Conservation (phyloP, 2,888 invertebrate genomes). For the Spilosoma lubricipeda region DNA sequence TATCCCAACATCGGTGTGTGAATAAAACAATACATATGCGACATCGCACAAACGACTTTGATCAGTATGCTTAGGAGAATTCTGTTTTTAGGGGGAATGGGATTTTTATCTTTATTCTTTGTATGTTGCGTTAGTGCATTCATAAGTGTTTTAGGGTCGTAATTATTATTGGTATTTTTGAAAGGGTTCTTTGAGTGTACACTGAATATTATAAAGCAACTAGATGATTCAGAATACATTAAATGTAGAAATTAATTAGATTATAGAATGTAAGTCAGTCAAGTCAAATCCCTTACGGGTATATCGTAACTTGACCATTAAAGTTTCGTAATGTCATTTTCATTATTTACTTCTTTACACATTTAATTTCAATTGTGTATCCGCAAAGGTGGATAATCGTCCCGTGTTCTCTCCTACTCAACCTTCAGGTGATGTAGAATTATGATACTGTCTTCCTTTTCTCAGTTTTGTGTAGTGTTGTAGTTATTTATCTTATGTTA, state of each 20-base stretch:
- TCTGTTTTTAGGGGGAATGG: conserved; percentile 30
- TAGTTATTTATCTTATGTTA: not conserved
- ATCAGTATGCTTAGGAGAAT: conserved; percentile 40
- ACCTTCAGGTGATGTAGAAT: no score
- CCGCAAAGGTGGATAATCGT: no score
- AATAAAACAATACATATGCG: conserved; percentile 67
- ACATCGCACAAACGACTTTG: conserved; percentile 44
- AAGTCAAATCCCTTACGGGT: no score
- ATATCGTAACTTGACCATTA: no score
- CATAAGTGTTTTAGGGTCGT: not conserved
- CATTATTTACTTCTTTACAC: no score
- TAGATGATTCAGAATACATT: not conserved
- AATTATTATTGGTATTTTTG: conserved; percentile 7
- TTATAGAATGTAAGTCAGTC: not conserved
- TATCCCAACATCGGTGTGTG: conserved; percentile 62
- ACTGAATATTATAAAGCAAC: not conserved
- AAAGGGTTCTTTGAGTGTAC: not conserved
- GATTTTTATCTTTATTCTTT: conserved; percentile 20
- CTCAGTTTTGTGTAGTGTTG: not conserved
- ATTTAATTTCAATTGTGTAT: no score
- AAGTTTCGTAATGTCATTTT: no score
- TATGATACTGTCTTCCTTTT: not conserved
- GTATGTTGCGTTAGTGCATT: not conserved
- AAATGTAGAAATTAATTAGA: not conserved
- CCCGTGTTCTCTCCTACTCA: no score